Evolutionary conservation across 2,113 vertebrate genomes (phyloP), one percentile per base, ranked within the genome.

Genomic region (Cairina moschata): DNA sequence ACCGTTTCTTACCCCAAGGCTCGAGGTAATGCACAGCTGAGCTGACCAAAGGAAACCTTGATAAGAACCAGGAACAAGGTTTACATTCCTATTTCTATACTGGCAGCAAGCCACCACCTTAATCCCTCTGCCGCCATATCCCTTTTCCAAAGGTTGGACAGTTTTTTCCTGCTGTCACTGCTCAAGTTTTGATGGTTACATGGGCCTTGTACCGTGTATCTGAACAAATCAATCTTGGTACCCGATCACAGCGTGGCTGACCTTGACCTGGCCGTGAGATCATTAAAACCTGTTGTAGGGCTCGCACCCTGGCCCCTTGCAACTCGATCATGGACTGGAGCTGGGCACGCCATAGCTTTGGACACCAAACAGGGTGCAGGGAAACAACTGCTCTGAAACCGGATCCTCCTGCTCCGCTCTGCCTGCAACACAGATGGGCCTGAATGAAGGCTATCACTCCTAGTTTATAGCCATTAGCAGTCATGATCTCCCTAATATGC

Each of bases 361-460:
- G 40, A 16, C 54, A 69, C 91, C 91, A 94, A 91, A 92, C 26
- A 89, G 74, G 86, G 92, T 76, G 80, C 69, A 75, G 40, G 78
- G 83, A 34, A 94, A 82, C 93, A 94, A 93, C 86, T 93, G 90
- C 26, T 79, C 31, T 91, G 93, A 84, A 93, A 95, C 80, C 55
- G 67, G 92, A 93, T 76, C 88, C 59, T 60, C 80, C 86, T 60
- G 52, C 0, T 0, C 73, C 0, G 0, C 40, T 55, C 74, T 91
- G 65, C 32, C 67, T 92, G 92, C 88, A 34, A 85, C 92, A 85
- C 95, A 96, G 93, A 94, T 96, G 96, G 96, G 66, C 81, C 83
- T 85, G 63, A 89, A 93, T 96, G 96, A 97, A 97, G 91, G 92
- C 81, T 96, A 97, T 95, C 96, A 83, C 85, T 95, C 90, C 95